These are phyloP conservation scores for Fissipunctia ypsillon DNA, from an alignment of 2,888 invertebrate species.

Conservation along the genomic window DNA sequence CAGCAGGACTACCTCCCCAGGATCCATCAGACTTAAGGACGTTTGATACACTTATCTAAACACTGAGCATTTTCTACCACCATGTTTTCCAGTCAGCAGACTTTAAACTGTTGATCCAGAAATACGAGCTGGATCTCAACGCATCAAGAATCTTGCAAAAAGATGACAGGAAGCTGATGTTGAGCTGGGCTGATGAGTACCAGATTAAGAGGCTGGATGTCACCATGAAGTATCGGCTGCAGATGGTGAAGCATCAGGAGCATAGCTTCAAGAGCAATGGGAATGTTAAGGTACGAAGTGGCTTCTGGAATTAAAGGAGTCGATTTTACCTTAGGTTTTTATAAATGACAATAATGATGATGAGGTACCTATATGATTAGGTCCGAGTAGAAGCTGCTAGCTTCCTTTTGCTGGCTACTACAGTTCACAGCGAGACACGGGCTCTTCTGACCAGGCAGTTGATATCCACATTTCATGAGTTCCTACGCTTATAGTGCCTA, in stretches of 20 bases:
- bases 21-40: background rate
- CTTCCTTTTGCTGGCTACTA: background rate
- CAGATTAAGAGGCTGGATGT: conserved; percentile 77
- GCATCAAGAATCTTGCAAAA: conserved; percentile 34
- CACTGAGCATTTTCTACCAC: background rate
- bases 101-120: conserved; percentile 15
- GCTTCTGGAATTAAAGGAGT: background rate
- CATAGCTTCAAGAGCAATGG: conserved; percentile 70
- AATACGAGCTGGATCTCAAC: conserved; percentile 39
- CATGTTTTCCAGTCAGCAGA: conserved; percentile 11
- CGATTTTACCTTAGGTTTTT: background rate
- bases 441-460: background rate
- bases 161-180: conserved; percentile 70
- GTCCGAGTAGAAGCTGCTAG: background rate
- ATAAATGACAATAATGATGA: background rate
- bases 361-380: no score
- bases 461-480: background rate
- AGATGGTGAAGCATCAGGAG: conserved; percentile 78
- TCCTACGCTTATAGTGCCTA: background rate
- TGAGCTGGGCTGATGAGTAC: conserved; percentile 71
- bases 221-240: conserved; percentile 75
- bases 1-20: background rate
- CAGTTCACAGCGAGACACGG: background rate
- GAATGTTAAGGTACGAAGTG: conserved; percentile 69
- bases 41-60: no score